Evolutionary conservation across 2,888 invertebrate species (phyloP).

Genomic region (Coenonympha arcania): DNA sequence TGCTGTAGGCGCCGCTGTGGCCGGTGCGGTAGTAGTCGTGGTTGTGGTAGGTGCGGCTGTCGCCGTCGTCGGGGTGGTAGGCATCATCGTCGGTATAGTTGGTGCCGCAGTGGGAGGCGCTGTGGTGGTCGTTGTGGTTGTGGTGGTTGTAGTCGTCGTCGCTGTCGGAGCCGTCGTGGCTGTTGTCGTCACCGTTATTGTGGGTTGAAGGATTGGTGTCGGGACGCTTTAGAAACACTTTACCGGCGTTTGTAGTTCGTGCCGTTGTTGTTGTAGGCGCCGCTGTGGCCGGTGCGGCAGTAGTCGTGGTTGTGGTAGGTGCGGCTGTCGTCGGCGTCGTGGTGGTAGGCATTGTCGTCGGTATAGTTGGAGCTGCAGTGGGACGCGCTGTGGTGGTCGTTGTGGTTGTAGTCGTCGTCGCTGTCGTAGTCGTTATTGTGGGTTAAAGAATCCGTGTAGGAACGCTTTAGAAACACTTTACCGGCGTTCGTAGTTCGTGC

Average conservation of each 20-base stretch:
- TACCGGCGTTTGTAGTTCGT: slow-evolving; percentile 28
- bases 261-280: slow-evolving; percentile 1
- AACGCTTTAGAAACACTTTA: no score
- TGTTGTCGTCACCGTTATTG: slow-evolving; percentile 31
- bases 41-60: slow-evolving; percentile 17
- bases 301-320: slow-evolving; percentile 23
- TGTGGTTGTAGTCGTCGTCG: slow-evolving; percentile 26
- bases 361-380: slow-evolving; percentile 25
- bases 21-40: slow-evolving; percentile 20
- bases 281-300: not conserved
- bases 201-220: slow-evolving; percentile 60
- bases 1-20: slow-evolving; percentile 26
- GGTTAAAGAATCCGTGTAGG: no score
- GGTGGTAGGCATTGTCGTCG: slow-evolving; percentile 25
- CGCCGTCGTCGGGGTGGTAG: slow-evolving; percentile 34
- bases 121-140: slow-evolving; percentile 17
- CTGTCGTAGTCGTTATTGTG: no score
- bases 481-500: no score
- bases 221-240: no score
- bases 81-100: slow-evolving; percentile 38
- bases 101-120: slow-evolving; percentile 16
- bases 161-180: slow-evolving; percentile 24
- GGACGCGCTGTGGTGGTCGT: slow-evolving; percentile 26
- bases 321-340: slow-evolving; percentile 29
- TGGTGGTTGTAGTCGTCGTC: slow-evolving; percentile 15